These are phyloP conservation scores for Calameuta idolon DNA, from an alignment of 2,888 invertebrate species.

Conservation along the genomic window DNA sequence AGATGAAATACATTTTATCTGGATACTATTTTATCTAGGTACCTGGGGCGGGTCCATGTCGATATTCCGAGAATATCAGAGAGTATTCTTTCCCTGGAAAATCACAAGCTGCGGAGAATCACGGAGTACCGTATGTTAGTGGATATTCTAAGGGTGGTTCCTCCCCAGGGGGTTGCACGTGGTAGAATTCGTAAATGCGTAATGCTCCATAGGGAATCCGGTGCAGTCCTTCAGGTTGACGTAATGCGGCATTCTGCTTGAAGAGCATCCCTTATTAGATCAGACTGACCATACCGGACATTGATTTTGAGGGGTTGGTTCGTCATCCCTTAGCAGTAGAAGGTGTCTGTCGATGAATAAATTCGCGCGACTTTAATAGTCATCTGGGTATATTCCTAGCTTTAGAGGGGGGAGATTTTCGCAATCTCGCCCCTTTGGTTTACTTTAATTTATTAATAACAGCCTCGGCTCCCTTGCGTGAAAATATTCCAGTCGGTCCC, in stretches of 20 bases:
- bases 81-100: too few species aligned
- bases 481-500: slow-evolving; percentile 14
- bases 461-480: slow-evolving; percentile 9
- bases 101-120: too few species aligned
- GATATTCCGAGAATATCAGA: too few species aligned
- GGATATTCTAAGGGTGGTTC: too few species aligned
- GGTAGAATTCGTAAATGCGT: slow-evolving; percentile 1
- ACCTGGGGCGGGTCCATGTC: too few species aligned
- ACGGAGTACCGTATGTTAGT: too few species aligned
- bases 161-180: too few species aligned
- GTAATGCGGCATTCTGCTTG: slow-evolving; percentile 1
- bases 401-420: slow-evolving; percentile 6
- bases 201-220: neutral
- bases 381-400: neutral
- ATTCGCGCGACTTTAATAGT: slow-evolving; percentile 16
- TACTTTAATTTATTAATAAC: slow-evolving; percentile 42
- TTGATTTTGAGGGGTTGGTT: neutral
- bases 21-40: too few species aligned
- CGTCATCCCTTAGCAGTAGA: neutral
- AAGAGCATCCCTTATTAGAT: neutral
- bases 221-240: neutral
- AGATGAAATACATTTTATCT: too few species aligned
- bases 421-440: slow-evolving; percentile 34
- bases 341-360: neutral
- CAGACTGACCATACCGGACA: neutral